phyloP scores from a whole-genome alignment of 2,113 vertebrate genomes.

The Dasyurus viverrinus region DNA sequence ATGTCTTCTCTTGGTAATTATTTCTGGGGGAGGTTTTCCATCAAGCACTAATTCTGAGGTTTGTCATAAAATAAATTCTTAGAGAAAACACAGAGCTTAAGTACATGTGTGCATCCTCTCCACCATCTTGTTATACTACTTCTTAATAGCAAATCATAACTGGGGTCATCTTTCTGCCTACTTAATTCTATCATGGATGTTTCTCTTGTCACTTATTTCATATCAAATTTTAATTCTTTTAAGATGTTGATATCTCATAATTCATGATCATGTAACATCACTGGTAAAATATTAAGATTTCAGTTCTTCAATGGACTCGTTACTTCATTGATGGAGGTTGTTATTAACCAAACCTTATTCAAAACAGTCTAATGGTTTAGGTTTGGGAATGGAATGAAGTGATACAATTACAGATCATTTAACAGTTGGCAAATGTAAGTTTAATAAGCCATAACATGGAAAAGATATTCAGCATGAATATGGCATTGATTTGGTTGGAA shows the following conservation, averaged over 20 bases:
- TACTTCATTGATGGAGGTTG: background rate
- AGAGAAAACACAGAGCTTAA: too few relatives aligned
- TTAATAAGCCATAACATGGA: background rate
- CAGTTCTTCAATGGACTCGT: background rate
- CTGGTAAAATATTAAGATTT: background rate
- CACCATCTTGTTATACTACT: background rate
- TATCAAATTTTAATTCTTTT: background rate
- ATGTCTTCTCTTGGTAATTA: too few relatives aligned
- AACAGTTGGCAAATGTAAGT: background rate
- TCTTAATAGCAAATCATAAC: background rate
- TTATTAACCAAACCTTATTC: background rate
- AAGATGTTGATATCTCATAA: background rate
- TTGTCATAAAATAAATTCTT: too few relatives aligned
- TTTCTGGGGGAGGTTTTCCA: too few relatives aligned
- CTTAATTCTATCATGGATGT: background rate
- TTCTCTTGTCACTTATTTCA: background rate
- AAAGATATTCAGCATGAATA: background rate
- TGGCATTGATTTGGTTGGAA: background rate
- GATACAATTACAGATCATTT: background rate
- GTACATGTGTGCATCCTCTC: too few relatives aligned
- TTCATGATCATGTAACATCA: background rate
- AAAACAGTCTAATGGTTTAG: background rate
- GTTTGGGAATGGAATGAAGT: background rate
- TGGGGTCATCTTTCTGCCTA: background rate
- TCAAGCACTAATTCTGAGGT: too few relatives aligned